Percentiles rank a stretch among this genome's conserved stretches.
phyloP scores from a whole-genome alignment of 2,888 invertebrate genomes.

The Dicycla oo region DNA sequence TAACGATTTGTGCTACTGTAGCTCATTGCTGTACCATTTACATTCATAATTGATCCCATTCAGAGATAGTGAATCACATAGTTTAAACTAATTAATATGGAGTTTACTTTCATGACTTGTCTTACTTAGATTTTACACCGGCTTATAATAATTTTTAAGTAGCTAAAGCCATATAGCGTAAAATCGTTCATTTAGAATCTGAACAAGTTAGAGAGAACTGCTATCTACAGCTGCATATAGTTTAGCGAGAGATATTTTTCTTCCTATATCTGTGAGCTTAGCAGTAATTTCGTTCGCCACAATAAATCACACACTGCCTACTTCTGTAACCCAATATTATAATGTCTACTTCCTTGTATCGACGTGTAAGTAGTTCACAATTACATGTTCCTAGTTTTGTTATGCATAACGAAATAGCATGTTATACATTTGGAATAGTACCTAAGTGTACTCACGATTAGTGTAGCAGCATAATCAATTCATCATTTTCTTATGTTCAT shows the following conservation, averaged over 20 bases:
- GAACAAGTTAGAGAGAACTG: neutral
- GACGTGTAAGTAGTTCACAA: constrained; percentile 37
- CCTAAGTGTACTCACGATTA: constrained; percentile 15
- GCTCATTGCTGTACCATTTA: constrained; percentile 46
- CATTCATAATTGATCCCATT: constrained; percentile 54
- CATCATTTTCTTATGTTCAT: constrained; percentile 23
- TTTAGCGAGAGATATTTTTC: constrained; percentile 8
- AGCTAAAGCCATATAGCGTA: constrained; percentile 25
- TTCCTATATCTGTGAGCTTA: constrained; percentile 10
- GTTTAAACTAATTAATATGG: constrained; percentile 38
- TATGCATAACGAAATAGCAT: constrained; percentile 50
- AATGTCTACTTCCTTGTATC: constrained; percentile 35
- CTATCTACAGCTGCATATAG: neutral
- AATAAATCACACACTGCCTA: constrained; percentile 30
- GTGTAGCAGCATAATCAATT: constrained; percentile 16
- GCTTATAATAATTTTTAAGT: constrained; percentile 14
- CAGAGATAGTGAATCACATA: constrained; percentile 56
- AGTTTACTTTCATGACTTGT: constrained; percentile 57
- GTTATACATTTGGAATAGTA: constrained; percentile 27
- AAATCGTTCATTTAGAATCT: constrained; percentile 18
- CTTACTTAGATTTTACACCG: constrained; percentile 22
- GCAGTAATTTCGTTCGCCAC: neutral
- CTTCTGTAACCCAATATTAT: constrained; percentile 31
- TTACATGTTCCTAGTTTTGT: constrained; percentile 34
- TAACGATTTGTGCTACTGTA: constrained; percentile 49